Base-by-base conservation (phyloP, 2,113 vertebrate species). In the Petaurus breviceps region DNA sequence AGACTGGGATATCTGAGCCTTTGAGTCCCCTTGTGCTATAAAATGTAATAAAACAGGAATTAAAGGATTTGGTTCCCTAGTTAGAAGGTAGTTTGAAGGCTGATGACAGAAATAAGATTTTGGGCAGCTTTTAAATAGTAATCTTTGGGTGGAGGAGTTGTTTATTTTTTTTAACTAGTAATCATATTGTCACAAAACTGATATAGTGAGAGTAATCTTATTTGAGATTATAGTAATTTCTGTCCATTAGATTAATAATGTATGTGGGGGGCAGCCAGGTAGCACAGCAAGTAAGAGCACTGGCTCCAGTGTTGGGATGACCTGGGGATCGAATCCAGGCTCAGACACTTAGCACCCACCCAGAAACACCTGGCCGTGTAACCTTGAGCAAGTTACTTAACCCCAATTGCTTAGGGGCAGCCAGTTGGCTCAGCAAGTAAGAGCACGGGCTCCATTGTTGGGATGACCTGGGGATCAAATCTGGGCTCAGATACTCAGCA, bases 231-330 rank as follows among this genome's bases (percentile, higher is more conserved):
- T 77, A 8, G n/a, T 77, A 43, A 37, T 68, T 77, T 92, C 28
- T 97, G 57, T 92, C 90, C 12, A 61, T 90, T 95, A 94, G 90
- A 10, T 92, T 96, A 95, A 26, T 94, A 31, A 96, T n/a, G n/a
- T n/a, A n/a, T n/a, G n/a, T n/a, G n/a, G n/a, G n/a, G n/a, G n/a
- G n/a, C n/a, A n/a, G n/a, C n/a, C n/a, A n/a, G n/a, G n/a, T n/a
- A n/a, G n/a, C n/a, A n/a, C n/a, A n/a, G n/a, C n/a, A n/a, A n/a
- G n/a, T n/a, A n/a, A n/a, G n/a, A n/a, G n/a, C n/a, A n/a, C n/a
- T n/a, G n/a, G n/a, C n/a, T n/a, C n/a, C n/a, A n/a, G n/a, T n/a
- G n/a, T n/a, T n/a, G n/a, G n/a, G n/a, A n/a, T n/a, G n/a, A n/a
- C n/a, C n/a, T n/a, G n/a, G n/a, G n/a, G n/a, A n/a, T n/a, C n/a